Evolutionary conservation across 2,888 invertebrate species (phyloP), one percentile per base, ranked within the genome.

Genomic region (Apodemia hepburni): DNA sequence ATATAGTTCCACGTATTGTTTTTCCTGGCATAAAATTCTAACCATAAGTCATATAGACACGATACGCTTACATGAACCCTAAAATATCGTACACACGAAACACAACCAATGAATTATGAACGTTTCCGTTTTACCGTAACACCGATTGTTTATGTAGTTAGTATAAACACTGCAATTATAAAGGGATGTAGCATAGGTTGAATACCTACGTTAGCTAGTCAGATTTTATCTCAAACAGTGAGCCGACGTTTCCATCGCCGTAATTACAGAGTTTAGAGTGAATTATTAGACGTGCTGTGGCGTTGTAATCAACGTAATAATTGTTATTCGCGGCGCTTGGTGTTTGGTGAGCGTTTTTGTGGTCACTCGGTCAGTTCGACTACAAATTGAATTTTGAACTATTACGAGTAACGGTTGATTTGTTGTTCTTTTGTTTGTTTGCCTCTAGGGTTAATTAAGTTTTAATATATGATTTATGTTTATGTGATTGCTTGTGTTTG

Each of bases 211-310:
- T 61, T 61, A 27, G 57, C 57, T 57, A 57, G 64, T 60, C 58
- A 61, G 62, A 63, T 87, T 85, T 82, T 87, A 89, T 89, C 89
- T 86, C 84, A 83, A 88, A 87, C 88, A 84, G 85, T 84, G 82
- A 85, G 86, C 87, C 85, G 86, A 79, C 85, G 80, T 82, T 85
- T 84, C 87, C 82, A 84, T 84, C 82, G 81, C 70, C 81, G 84
- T 91, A 91, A 91, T 90, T 88, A 91, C 85, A 85, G 84, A 89
- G 85, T 88, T 90, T 88, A 78, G 81, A 88, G 87, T 89, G 89
- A 91, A 90, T 89, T 89, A 91, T 90, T 89, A 89, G 84, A 83
- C 79, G 78, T 79, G 80, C 77, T 79, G 79, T 78, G 75, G 78
- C 77, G 79, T 80, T 79, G 87, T 86, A 87, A 90, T 90, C 88